Conservation (phyloP, 2,888 invertebrate genomes). For the Amphipoea lucens region DNA sequence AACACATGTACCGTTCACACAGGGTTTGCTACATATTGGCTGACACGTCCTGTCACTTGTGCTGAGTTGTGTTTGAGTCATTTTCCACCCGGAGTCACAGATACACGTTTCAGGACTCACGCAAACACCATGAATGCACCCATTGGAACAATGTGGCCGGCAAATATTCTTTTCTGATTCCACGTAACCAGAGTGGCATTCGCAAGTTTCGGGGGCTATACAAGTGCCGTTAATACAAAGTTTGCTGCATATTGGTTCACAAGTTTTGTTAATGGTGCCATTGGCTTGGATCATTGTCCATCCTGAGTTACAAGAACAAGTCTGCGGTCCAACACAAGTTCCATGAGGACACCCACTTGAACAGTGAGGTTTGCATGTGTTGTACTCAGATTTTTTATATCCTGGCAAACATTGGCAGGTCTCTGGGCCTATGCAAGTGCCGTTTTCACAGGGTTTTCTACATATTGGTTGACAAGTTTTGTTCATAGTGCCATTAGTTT, state of each 20-base stretch:
- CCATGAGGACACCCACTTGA: constrained; percentile 55
- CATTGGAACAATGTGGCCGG: constrained; percentile 29
- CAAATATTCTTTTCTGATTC: constrained; percentile 17
- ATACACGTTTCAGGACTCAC: constrained; percentile 27
- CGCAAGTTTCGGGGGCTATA: constrained; percentile 47
- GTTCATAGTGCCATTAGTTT: neutral
- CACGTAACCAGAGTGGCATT: constrained; percentile 31
- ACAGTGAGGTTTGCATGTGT: constrained; percentile 55
- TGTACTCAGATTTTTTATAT: neutral
- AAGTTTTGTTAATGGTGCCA: neutral
- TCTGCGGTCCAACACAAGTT: constrained; percentile 55
- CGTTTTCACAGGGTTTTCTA: constrained; percentile 22
- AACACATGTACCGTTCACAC: constrained; percentile 35
- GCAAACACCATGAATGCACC: constrained; percentile 34
- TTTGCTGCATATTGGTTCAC: constrained; percentile 26
- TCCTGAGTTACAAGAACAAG: constrained; percentile 22
- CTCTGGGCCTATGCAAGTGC: constrained; percentile 25
- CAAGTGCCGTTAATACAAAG: constrained; percentile 36
- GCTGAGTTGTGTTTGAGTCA: neutral
- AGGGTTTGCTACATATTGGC: constrained; percentile 28
- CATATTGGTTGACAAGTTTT: constrained; percentile 34
- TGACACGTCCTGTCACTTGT: neutral
- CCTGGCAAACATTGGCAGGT: neutral
- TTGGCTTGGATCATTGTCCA: constrained; percentile 2
- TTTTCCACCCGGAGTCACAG: constrained; percentile 34